These are phyloP conservation scores for Coluber constrictor DNA, from an alignment of 2,797 vertebrate genomes.

Conservation along the genomic window DNA sequence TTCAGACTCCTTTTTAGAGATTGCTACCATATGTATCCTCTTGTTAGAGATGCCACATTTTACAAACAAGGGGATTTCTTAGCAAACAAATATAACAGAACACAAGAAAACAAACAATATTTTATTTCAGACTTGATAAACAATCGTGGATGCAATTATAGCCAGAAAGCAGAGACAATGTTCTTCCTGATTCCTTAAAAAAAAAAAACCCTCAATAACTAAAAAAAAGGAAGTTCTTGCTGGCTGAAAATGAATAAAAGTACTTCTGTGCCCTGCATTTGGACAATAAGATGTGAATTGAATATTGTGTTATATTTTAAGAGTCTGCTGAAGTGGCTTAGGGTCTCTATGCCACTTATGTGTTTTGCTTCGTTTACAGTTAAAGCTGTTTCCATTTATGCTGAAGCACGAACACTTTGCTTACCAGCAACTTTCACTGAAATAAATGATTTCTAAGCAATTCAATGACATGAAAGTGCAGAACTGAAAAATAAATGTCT, in stretches of 20 bases:
- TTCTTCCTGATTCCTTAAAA: neutral
- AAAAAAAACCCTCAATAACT: neutral
- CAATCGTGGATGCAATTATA: neutral
- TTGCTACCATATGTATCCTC: neutral
- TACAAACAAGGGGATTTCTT: neutral
- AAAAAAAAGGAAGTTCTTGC: conserved; percentile 21
- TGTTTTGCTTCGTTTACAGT: conserved; percentile 40
- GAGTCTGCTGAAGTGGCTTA: conserved; percentile 30
- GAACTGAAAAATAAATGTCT: neutral
- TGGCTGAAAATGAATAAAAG: conserved; percentile 22
- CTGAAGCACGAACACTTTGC: neutral
- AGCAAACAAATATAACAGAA: neutral
- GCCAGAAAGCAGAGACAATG: conserved; percentile 3
- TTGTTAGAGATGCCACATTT: neutral
- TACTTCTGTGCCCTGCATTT: conserved; percentile 26
- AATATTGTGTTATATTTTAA: conserved; percentile 44
- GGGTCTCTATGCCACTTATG: conserved; percentile 56
- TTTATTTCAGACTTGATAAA: conserved; percentile 20
- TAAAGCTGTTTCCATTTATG: conserved; percentile 42
- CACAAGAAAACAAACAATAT: neutral
- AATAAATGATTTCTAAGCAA: neutral
- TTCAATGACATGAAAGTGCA: neutral
- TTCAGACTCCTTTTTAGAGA: neutral
- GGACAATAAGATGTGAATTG: conserved; percentile 37
- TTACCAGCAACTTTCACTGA: neutral